Evolutionary conservation across 1,140 invertebrate species (phyloP), one percentile per base, ranked within the genome.

Genomic region (Asobara japonica): DNA sequence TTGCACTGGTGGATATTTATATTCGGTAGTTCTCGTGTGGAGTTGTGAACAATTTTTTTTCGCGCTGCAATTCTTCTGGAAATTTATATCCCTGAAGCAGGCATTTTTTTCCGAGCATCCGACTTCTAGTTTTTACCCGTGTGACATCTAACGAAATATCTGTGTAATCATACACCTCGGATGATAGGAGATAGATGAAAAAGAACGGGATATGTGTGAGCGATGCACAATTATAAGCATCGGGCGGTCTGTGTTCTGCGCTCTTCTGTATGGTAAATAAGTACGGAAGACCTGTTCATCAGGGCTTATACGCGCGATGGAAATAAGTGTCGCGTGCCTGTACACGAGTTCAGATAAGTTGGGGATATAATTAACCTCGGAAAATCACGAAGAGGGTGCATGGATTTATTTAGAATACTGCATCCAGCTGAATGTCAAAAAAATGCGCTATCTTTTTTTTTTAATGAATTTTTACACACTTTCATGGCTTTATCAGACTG

Each of bases 241-340:
- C 7, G 3, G 51, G 22, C 25, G n/a, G 6, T 11, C 16, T 7
- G n/a, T 51, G 20, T 2, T 18, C n/a, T 51, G 16, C 20, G 18
- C 20, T 0, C n/a, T 20, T 16, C n/a, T 2, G n/a, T 5, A 51
- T 20, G 45, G 45, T 51, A 20, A 51, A 51, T 51, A 51, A 51
- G 45, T 51, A 20, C 45, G 36, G n/a, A 51, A 51, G 20, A 13
- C n/a, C 45, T 51, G 45, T 16, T 18, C 20, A 51, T 51, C 45
- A 51, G n/a, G n/a, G 1, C 45, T 51, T 51, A 51, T 51, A 51
- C 1, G 8, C 16, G 45, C 20, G 45, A 51, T 16, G 45, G n/a
- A 51, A 51, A 51, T 51, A 51, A 51, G 45, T 51, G 45, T 51
- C 45, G 45, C 45, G 45, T 51, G 45, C 45, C 45, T 16, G n/a